A percentile compares a stretch with the other conserved stretches of the same genome.
Conservation (phyloP, 2,888 invertebrate genomes). For the Xestia sexstrigata region DNA sequence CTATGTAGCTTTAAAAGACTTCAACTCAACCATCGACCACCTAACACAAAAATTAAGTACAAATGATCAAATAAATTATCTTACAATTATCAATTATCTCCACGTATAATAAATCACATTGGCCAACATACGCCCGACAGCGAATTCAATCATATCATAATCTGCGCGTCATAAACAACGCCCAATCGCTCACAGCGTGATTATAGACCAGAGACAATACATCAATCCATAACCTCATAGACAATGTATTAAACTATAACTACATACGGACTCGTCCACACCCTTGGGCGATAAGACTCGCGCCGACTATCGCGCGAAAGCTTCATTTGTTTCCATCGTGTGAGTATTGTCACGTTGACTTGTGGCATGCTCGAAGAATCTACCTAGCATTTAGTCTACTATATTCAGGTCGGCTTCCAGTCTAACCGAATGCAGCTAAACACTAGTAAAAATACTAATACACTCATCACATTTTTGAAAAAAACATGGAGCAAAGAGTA, state of each 20-base stretch:
- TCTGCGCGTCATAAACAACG: conserved; percentile 42
- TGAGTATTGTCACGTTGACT: neutral
- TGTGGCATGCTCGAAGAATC: neutral
- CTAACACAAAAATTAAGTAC: neutral
- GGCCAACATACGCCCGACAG: neutral
- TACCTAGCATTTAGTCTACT: neutral
- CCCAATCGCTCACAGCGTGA: conserved; percentile 54
- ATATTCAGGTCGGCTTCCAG: neutral
- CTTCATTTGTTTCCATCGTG: neutral
- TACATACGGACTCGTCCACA: neutral
- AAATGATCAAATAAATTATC: conserved; percentile 20
- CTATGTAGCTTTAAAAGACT: neutral
- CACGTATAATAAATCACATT: conserved; percentile 32
- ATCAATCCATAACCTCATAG: conserved; percentile 37
- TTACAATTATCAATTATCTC: conserved; percentile 37
- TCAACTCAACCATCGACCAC: neutral
- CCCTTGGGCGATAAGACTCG: neutral
- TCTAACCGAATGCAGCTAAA: neutral
- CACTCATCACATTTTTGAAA: too few species aligned
- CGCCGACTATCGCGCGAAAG: neutral
- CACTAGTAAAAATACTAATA: too few species aligned
- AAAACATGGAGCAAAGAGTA: neutral
- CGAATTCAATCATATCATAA: conserved; percentile 42
- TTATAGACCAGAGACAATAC: conserved; percentile 42
- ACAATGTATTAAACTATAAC: conserved; percentile 41